phyloP scores from a whole-genome alignment of 1,140 invertebrate genomes.

The Megalonaias nervosa region DNA sequence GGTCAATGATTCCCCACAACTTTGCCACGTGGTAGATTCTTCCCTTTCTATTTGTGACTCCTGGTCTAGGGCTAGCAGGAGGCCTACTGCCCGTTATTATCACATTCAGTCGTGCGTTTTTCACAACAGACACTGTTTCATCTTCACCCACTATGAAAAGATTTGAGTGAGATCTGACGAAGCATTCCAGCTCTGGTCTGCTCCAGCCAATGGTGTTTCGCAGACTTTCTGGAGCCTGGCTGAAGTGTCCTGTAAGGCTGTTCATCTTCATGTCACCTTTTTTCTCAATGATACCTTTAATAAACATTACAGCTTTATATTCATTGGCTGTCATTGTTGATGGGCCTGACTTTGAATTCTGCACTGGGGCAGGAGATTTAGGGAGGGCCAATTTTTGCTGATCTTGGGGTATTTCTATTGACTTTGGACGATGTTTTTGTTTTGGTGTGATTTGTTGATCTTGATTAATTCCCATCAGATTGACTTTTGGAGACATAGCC shows the following conservation, averaged over 20 bases:
- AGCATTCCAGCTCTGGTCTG: conserved; percentile 67
- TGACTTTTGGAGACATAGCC: conserved; percentile 30
- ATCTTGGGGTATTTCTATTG: conserved; percentile 51
- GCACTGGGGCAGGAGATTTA: conserved; percentile 32
- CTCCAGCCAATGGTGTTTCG: conserved; percentile 69
- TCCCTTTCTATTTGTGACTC: conserved; percentile 64
- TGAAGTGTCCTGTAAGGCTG: conserved; percentile 65
- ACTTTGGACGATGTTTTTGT: conserved; percentile 59
- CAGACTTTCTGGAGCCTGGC: conserved; percentile 67
- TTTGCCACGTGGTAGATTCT: conserved; percentile 71
- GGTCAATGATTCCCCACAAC: conserved; percentile 72
- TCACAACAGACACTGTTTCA: conserved; percentile 65
- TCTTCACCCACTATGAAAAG: conserved; percentile 67
- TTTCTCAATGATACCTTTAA: conserved; percentile 70
- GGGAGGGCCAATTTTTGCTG: conserved; percentile 40
- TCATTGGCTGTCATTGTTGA: conserved; percentile 71
- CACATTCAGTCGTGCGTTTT: conserved; percentile 69
- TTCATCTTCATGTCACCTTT: conserved; percentile 68
- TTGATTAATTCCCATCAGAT: conserved; percentile 29
- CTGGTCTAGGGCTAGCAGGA: conserved; percentile 53
- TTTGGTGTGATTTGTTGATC: conserved; percentile 51
- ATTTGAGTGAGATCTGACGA: conserved; percentile 65
- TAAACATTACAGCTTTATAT: conserved; percentile 71
- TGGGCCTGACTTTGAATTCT: conserved; percentile 59
- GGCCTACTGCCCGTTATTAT: conserved; percentile 69